phyloP scores from a whole-genome alignment of 1,140 invertebrate species.

The Marisa cornuarietis region DNA sequence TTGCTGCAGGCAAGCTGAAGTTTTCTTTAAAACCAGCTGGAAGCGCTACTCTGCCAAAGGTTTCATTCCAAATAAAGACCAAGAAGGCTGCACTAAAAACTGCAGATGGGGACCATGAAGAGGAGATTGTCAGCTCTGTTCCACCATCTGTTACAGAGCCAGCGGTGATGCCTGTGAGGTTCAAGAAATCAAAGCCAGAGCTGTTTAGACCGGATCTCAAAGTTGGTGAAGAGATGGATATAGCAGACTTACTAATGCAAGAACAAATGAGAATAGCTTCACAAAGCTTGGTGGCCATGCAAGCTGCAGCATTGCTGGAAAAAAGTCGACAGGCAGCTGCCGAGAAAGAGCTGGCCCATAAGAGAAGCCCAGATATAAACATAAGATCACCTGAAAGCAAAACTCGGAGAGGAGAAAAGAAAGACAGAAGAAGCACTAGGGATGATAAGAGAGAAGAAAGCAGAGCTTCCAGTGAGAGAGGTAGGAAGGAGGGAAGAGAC shows the following conservation, averaged over 20 bases:
- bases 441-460: conserved; percentile 4
- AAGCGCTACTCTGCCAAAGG: conserved; percentile 5
- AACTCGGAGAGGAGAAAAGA: conserved; percentile 11
- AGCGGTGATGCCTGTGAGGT: conserved; percentile 4
- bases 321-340: not conserved
- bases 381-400: conserved; percentile 18
- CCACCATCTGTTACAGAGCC: not conserved
- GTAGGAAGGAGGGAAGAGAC: not conserved
- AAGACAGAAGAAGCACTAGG: conserved; percentile 4
- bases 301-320: not conserved
- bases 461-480: not conserved
- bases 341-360: not conserved
- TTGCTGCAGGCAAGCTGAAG: conserved; percentile 12
- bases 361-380: conserved; percentile 4
- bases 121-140: conserved; percentile 14
- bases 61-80: conserved; percentile 7
- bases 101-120: conserved; percentile 21
- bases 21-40: conserved; percentile 14
- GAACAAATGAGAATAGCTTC: conserved; percentile 13
- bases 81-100: conserved; percentile 14
- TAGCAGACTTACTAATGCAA: not conserved
- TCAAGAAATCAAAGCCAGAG: conserved; percentile 22
- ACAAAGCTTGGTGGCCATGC: conserved; percentile 1
- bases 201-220: conserved; percentile 25
- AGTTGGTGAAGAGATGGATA: not conserved